Percentiles rank a stretch among this genome's conserved stretches.
Evolutionary conservation across 2,797 vertebrate genomes (phyloP).

Genomic region (Aldrovandia affinis): DNA sequence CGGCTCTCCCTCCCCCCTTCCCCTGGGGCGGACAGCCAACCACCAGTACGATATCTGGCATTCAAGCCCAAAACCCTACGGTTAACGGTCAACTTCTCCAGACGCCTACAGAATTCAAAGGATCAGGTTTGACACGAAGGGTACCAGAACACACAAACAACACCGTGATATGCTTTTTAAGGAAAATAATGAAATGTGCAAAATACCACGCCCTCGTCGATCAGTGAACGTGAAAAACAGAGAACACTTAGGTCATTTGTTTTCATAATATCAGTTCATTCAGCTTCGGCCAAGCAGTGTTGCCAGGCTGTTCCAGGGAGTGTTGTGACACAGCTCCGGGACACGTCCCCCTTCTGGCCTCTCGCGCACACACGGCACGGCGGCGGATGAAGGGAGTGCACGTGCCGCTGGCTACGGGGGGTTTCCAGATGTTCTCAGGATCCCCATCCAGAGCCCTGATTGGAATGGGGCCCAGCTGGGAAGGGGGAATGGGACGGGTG

Average conservation of each 20-base stretch:
- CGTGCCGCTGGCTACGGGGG: not conserved
- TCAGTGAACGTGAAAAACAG: not conserved
- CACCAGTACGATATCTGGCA: not conserved
- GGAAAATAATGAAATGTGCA: not conserved
- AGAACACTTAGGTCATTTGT: not conserved
- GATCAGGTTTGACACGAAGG: not conserved
- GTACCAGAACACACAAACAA: not conserved
- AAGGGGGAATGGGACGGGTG: not conserved
- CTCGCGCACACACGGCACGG: not conserved
- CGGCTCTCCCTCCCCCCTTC: no score
- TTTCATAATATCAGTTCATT: not conserved
- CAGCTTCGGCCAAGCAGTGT: not conserved
- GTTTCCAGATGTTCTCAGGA: not conserved
- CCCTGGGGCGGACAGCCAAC: no score
- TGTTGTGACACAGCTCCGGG: not conserved
- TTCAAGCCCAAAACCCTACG: not conserved
- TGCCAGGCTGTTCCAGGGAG: not conserved
- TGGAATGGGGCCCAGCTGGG: not conserved
- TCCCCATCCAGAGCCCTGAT: not conserved
- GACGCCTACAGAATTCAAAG: not conserved
- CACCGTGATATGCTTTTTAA: not conserved
- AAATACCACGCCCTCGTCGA: not conserved
- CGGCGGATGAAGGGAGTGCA: not conserved
- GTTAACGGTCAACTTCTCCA: not conserved
- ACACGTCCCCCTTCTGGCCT: not conserved